Evolutionary conservation across 2,113 vertebrate species (phyloP), one percentile per base, ranked within the genome.

Genomic region (Notothenia coriiceps): DNA sequence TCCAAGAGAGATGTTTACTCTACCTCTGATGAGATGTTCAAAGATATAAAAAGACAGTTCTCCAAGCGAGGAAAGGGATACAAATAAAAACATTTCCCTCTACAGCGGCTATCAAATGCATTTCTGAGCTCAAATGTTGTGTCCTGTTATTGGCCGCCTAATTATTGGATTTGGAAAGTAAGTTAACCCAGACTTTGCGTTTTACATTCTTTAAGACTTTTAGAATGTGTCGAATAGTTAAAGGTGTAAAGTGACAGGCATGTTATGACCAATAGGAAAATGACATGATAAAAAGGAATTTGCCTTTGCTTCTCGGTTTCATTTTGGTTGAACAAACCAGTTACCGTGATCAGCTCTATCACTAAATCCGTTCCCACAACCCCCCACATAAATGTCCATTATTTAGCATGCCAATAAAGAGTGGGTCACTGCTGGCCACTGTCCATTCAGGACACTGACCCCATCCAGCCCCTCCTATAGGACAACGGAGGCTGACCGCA

Each of bases 391-490:
- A 52, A 85, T 65, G 82, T 80, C 81, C 84, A 79, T 90, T 84
- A 88, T 84, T 79, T 80, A 88, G 82, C 82, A 86, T 76, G 67
- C 76, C 89, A 89, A 86, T 89, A 89, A 91, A 83, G 88, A 89
- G 47, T 35, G 70, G 86, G 89, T 90, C 91, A 88, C 82, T 2
- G 63, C 76, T 87, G 90, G 76, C 80, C 83, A 70, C 71, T 74
- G 80, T 79, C 86, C 83, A 91, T 89, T 91, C 87, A 92, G 82
- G 68, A 70, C 62, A 22, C 54, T 82, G 80, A 92, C 65, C 90
- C 40, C 0, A 65, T 85, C 77, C 91, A 88, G 93, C 92, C 87
- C 70, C 77, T 86, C 89, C 89, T 60, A 13, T 33, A 74, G 83
- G 86, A 74, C 79, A 59, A 63, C 65, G 12, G 77, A 72, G 81